phyloP scores from a whole-genome alignment of 1,140 invertebrate genomes.

The Drosophila serrata region DNA sequence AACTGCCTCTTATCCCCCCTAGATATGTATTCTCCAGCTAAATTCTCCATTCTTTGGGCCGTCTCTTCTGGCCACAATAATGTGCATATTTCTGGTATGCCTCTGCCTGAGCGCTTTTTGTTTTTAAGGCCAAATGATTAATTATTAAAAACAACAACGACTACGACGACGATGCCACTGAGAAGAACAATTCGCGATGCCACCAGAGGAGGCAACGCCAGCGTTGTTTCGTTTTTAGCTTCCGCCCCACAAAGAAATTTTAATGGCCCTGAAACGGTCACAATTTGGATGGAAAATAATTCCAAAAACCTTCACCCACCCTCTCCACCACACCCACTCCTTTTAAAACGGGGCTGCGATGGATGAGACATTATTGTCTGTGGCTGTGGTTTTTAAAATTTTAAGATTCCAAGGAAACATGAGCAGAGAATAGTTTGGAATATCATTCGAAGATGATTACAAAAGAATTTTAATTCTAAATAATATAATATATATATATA shows the following conservation, averaged over 20 bases:
- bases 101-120: slow-evolving; percentile 32
- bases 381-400: slow-evolving; percentile 17
- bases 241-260: slow-evolving; percentile 38
- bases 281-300: slow-evolving; percentile 20
- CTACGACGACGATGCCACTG: slow-evolving; percentile 11
- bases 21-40: background rate
- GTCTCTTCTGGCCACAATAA: slow-evolving; percentile 61
- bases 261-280: slow-evolving; percentile 41
- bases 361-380: background rate
- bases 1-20: background rate
- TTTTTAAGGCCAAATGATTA: slow-evolving; percentile 79
- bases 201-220: slow-evolving; percentile 7
- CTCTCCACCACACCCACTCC: background rate
- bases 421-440: background rate
- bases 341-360: background rate
- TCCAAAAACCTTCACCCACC: background rate
- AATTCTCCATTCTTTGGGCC: slow-evolving; percentile 20
- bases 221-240: slow-evolving; percentile 6
- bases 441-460: background rate
- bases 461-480: background rate
- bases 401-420: slow-evolving; percentile 13
- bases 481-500: background rate
- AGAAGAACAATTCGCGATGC: slow-evolving; percentile 36
- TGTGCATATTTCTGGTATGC: slow-evolving; percentile 72
- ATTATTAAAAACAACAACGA: slow-evolving; percentile 67